phyloP scores from a whole-genome alignment of 1,140 invertebrate species.

The Neotoxoptera formosana region DNA sequence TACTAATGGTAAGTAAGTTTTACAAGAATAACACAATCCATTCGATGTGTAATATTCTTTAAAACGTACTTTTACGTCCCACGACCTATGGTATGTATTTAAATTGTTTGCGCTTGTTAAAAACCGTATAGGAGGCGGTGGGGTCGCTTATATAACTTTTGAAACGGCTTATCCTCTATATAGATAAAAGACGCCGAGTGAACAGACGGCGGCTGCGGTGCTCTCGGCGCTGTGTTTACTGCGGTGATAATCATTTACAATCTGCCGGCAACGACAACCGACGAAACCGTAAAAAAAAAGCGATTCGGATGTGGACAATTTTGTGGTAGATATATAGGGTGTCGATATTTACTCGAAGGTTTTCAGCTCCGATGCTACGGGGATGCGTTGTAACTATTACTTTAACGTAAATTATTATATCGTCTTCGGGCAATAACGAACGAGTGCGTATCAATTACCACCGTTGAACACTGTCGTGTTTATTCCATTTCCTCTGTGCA shows the following conservation, averaged over 20 bases:
- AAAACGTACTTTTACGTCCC: no score
- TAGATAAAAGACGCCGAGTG: background rate
- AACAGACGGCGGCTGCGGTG: background rate
- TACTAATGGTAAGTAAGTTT: background rate
- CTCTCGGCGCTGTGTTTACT: background rate
- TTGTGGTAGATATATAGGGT: background rate
- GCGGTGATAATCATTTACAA: background rate
- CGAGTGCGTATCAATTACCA: conserved; percentile 5
- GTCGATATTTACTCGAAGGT: background rate
- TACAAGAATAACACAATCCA: background rate
- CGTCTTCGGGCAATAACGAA: background rate
- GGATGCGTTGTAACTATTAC: background rate
- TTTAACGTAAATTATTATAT: background rate
- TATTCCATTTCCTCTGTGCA: conserved; percentile 1
- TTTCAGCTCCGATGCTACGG: background rate
- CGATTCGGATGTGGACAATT: background rate
- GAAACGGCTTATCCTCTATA: background rate
- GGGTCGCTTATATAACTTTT: background rate
- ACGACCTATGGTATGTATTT: no score
- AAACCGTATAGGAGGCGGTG: background rate
- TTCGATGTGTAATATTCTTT: background rate
- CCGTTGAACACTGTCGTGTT: background rate
- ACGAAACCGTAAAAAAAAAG: background rate
- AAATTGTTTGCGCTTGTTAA: no score
- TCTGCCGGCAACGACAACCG: background rate